Percentiles rank a stretch among this genome's conserved stretches.
phyloP scores from a whole-genome alignment of 2,797 vertebrate species.

The Garrulus glandarius region DNA sequence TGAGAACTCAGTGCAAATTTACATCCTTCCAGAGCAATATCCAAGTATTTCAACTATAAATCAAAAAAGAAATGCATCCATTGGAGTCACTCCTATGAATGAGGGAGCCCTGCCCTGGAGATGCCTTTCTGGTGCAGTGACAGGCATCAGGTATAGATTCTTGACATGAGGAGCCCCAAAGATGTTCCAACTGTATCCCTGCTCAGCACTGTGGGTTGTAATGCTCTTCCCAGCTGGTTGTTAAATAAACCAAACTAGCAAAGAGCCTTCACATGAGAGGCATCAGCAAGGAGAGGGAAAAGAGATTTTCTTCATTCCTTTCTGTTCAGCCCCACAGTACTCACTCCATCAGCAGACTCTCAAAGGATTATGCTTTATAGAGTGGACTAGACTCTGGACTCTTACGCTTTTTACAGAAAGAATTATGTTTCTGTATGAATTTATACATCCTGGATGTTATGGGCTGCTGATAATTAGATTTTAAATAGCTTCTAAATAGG shows the following conservation, averaged over 20 bases:
- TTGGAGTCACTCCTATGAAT: background rate
- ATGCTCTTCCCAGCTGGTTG: background rate
- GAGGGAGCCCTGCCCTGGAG: background rate
- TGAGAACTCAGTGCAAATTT: background rate
- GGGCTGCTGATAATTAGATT: background rate
- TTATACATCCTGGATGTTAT: background rate
- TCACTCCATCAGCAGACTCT: background rate
- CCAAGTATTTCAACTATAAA: background rate
- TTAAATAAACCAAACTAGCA: background rate
- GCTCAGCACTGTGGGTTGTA: background rate
- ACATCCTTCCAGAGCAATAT: background rate
- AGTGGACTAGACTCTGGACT: background rate
- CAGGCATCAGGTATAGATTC: background rate
- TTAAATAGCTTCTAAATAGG: background rate
- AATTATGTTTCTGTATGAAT: background rate
- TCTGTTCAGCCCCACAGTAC: background rate
- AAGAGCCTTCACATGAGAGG: background rate
- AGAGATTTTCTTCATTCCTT: background rate
- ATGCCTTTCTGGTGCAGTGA: background rate
- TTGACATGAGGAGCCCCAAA: background rate
- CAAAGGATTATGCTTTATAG: background rate
- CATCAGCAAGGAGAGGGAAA: background rate
- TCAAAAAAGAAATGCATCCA: background rate
- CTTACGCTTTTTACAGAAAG: too few species aligned
- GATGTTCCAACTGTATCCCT: background rate